A percentile compares a stretch with the other conserved stretches of the same genome.
Evolutionary conservation across 2,888 invertebrate species (phyloP).

Genomic region (Agonum fuliginosum): DNA sequence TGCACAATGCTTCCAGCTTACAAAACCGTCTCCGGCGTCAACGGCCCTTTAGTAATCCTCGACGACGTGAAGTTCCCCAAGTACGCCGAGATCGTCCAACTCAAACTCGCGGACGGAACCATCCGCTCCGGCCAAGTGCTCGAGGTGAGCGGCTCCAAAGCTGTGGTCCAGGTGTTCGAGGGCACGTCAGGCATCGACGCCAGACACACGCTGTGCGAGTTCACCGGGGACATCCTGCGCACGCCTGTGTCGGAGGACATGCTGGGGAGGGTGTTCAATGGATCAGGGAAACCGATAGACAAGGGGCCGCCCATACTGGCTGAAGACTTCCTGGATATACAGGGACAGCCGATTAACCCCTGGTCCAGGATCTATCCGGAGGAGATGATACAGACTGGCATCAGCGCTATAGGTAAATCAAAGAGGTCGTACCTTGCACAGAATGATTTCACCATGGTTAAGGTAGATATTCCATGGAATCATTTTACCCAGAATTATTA

Average conservation of each 20-base stretch:
- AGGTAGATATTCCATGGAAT: too few species aligned
- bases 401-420: constrained; percentile 96
- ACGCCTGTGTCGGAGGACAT: constrained; percentile 99
- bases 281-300: constrained; percentile 99
- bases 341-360: constrained; percentile 99
- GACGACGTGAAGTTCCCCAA: constrained; percentile 99
- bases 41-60: constrained; percentile 98
- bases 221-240: constrained; percentile 98
- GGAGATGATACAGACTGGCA: constrained; percentile 99
- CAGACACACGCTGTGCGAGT: constrained; percentile 99
- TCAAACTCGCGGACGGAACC: constrained; percentile 96
- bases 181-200: constrained; percentile 99
- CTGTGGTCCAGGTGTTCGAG: constrained; percentile 99
- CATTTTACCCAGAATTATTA: too few species aligned
- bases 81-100: constrained; percentile 98
- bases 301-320: constrained; percentile 99
- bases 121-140: constrained; percentile 94
- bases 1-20: constrained; percentile 83
- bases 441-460: too few species aligned
- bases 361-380: constrained; percentile 99
- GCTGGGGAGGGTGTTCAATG: constrained; percentile 99
- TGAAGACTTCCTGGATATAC: constrained; percentile 98
- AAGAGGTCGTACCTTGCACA: too few species aligned
- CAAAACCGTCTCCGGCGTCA: constrained; percentile 99
- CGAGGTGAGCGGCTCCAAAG: constrained; percentile 98